Base-by-base conservation (phyloP, 2,113 vertebrate genomes). In the Leptocoma aspasia region DNA sequence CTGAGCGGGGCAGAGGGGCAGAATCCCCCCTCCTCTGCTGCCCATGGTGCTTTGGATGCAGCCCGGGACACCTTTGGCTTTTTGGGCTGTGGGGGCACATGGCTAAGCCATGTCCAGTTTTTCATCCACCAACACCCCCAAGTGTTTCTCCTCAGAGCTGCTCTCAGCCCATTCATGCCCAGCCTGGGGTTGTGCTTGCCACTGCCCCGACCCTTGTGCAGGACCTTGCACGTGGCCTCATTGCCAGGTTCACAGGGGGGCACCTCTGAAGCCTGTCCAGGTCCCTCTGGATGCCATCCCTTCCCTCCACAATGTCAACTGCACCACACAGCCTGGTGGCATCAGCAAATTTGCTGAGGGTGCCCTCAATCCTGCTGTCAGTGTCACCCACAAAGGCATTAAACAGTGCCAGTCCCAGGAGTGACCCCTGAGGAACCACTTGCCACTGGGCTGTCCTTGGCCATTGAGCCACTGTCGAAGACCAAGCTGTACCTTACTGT, bases 341-440 rank as follows among this genome's bases (percentile, higher is more conserved):
- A 9, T 4, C 39, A 7, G 39, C 12, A 7, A 5, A 11, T 30
- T 6, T 85, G n/a, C 57, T 52, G 65, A 26, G n/a, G 28, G 24
- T 30, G 10, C 27, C n/a, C 39, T 65, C 31, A 10, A 3, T 45
- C 28, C 52, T 2, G 1, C 37, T 52, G 21, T 41, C 42, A 23
- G 1, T 13, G 19, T 37, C 6, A 9, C 81, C 13, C 33, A 57
- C 42, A 52, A 28, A 7, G 49, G 28, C 33, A 13, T 22, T 11
- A 11, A 63, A 31, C 0, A 0, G 8, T 0, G 0, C 23, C 20
- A 33, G 33, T 54, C 17, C 27, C 79, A 68, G 6, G 1, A 45
- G 22, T 19, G 44, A 47, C 27, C 31, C 39, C 57, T n/a, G 31
- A 42, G 56, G 44, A 60, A 3, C n/a, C 30, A 11, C 45, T 42